phyloP scores from a whole-genome alignment of 35 echinoderm and acorn worm species.

The Patiria miniata region DNA sequence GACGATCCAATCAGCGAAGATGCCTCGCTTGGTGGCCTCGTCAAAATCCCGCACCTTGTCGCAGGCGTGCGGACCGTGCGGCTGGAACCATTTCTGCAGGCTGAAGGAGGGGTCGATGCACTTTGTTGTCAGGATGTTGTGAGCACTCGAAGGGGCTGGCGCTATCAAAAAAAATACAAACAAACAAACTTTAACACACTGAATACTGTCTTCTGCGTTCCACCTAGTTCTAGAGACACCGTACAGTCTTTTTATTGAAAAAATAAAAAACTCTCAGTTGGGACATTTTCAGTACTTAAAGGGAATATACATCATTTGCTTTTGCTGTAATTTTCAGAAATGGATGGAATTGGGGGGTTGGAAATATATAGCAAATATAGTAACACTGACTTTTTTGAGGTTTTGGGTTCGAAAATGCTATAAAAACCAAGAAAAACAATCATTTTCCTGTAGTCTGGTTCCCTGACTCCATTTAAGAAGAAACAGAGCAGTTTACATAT shows the following conservation, averaged over 20 bases:
- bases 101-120: conserved; percentile 74
- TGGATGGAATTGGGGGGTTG: too few relatives aligned
- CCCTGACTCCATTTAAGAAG: too few relatives aligned
- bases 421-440: too few relatives aligned
- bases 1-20: conserved; percentile 65
- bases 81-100: conserved; percentile 50
- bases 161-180: conserved; percentile 72
- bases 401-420: too few relatives aligned
- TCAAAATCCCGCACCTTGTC: conserved; percentile 74
- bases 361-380: too few relatives aligned
- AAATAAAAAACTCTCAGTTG: neutral
- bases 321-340: too few relatives aligned
- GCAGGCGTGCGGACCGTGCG: conserved; percentile 60
- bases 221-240: neutral
- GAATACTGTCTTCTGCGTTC: neutral
- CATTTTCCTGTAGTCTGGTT: too few relatives aligned
- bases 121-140: conserved; percentile 71
- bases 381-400: too few relatives aligned
- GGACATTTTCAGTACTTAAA: too few relatives aligned
- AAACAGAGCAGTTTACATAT: too few relatives aligned
- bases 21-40: conserved; percentile 58
- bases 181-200: too few relatives aligned
- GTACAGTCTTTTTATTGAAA: neutral
- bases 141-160: conserved; percentile 59
- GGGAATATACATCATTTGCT: too few relatives aligned